phyloP scores from a whole-genome alignment of 2,888 invertebrate genomes.

The Liopterus haemorrhoidalis region DNA sequence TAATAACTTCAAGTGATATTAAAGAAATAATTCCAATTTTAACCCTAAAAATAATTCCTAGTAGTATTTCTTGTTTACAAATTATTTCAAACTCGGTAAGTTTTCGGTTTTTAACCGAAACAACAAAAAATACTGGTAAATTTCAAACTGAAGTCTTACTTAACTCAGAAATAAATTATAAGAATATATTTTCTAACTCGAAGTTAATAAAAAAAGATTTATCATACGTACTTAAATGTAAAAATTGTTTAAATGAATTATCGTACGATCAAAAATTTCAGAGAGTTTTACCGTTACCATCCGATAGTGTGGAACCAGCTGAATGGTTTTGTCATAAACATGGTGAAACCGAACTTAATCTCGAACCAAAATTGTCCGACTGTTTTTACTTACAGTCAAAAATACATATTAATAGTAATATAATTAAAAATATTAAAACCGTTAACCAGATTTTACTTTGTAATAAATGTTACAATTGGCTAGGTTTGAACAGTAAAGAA shows the following conservation, averaged over 20 bases:
- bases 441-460: slow-evolving; percentile 52
- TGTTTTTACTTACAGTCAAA: slow-evolving; percentile 55
- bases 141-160: slow-evolving; percentile 39
- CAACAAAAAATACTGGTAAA: slow-evolving; percentile 33
- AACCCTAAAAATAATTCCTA: slow-evolving; percentile 34
- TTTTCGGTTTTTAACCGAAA: slow-evolving; percentile 41
- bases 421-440: slow-evolving; percentile 46
- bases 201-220: slow-evolving; percentile 46
- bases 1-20: slow-evolving; percentile 27
- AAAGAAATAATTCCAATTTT: slow-evolving; percentile 31
- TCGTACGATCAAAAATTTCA: slow-evolving; percentile 46
- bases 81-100: slow-evolving; percentile 36
- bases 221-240: slow-evolving; percentile 48
- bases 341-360: slow-evolving; percentile 36
- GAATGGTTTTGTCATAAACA: slow-evolving; percentile 64
- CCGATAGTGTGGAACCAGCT: slow-evolving; percentile 53
- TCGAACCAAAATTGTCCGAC: slow-evolving; percentile 51
- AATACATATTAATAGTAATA: slow-evolving; percentile 48
- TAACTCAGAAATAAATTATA: slow-evolving; percentile 16
- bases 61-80: slow-evolving; percentile 40
- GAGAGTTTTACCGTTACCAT: slow-evolving; percentile 57
- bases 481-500: slow-evolving; percentile 47
- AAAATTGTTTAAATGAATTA: slow-evolving; percentile 39
- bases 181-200: slow-evolving; percentile 21
- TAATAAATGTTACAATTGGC: slow-evolving; percentile 53